Base-by-base conservation (phyloP, 2,113 vertebrate genomes). In the Atherinomorus stipes region DNA sequence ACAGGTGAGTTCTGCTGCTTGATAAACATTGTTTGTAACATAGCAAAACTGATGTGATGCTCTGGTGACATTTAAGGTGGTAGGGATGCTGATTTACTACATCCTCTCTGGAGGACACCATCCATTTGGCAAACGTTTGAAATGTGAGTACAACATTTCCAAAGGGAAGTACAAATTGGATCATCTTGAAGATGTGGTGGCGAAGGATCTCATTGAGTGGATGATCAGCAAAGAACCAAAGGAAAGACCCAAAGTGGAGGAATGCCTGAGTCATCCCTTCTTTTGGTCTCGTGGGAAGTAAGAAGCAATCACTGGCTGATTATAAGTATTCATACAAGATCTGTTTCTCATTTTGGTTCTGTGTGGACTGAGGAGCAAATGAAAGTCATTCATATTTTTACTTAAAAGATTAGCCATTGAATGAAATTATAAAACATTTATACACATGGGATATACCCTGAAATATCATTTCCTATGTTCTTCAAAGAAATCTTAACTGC, bases 31-130 rank as follows among this genome's bases (percentile, higher is more conserved):
- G 1, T 26, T 0, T 3, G 1, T 44, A 42, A 4, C 47, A 0
- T 34, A 7, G 22, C 18, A 22, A 28, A 4, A 66, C 0, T 37
- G 0, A 2, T 25, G 0, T 13, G 21, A 3, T 72, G 0, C 4
- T 57, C 0, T 84, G 49, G 15, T 15, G 0, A 0, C 8, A 54
- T 3, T 67, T 49, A 40, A 91, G 92, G 91, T 93, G 62, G 89
- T 90, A 26, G 92, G 92, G 26, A 93, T 93, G 91, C 74, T 93
- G 54, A 59, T 78, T 0, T 93, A 93, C 51, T 93, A 91, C 16
- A 90, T 91, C 72, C 83, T 93, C 1, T 89, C 92, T 57, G n/a
- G 85, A 47, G 88, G 91, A 56, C 78, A 88, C 1, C 92, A 93
- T 88, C 91, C 91, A 12, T 93, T 93, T 40, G 87, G 86, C 28